Base-by-base conservation (phyloP, 2,888 invertebrate species). In the Conchocele bisecta region DNA sequence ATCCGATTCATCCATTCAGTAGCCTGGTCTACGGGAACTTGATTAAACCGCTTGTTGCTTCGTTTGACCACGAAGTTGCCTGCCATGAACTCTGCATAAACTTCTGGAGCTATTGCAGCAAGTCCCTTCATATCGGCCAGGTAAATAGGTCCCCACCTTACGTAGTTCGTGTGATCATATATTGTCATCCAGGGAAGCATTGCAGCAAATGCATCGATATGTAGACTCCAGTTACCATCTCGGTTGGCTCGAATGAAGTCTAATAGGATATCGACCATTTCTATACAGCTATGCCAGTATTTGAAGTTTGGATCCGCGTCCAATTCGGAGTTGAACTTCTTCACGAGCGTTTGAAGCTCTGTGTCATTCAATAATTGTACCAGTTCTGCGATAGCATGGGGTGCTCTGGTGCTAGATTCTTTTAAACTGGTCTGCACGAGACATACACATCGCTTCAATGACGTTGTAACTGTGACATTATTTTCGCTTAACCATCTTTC, bases 121-220 rank as follows among this genome's bases (percentile, higher is more conserved):
- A 70, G 42, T 4, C 17, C 37, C 20, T 33, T 35, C 67, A 75
- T 68, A 1, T 78, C 78, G 11, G 68, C 5, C 22, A 77, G 46
- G 42, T 72, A 78, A 17, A 77, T 59, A 17, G 75, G 56, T 2
- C 75, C 75, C 71, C 72, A 77, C 41, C 75, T 26, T 2, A 65
- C 54, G 51, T 77, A 72, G 20, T 77, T 73, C 7, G 22, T 11
- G 31, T 77, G 75, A 44, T 73, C 72, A 57, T 69, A 77, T 1
- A 26, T 37, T 13, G 67, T 58, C 1, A 73, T 13, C 50, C 61
- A 77, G 24, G 72, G 68, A 24, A 76, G 35, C 72, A 78, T 73
- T 0, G 57, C 56, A 11, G 60, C 28, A 53, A 69, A 78, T 11
- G 72, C 13, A 15, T 60, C 50, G 6, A 78, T 31, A 44, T 72